Conservation (phyloP, 1,140 invertebrate genomes). For the Asobara japonica region DNA sequence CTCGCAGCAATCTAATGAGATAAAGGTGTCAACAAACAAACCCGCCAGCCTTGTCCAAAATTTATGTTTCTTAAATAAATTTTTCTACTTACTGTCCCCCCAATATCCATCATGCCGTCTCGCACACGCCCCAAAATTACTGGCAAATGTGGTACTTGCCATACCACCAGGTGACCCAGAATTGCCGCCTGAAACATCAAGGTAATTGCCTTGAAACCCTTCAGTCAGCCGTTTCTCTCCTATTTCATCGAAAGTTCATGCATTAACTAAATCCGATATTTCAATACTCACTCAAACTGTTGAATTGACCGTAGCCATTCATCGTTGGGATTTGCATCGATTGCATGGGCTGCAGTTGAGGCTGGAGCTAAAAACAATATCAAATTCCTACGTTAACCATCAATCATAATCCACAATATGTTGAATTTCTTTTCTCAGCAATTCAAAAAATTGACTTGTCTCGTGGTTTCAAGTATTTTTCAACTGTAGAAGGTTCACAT, state of each 20-base stretch:
- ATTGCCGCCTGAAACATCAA: conserved; percentile 60
- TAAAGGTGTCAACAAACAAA: too few species aligned
- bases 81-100: conserved; percentile 56
- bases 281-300: conserved; percentile 58
- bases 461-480: too few species aligned
- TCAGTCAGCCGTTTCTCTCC: conserved; percentile 54
- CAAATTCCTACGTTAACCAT: neutral
- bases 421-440: too few species aligned
- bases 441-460: too few species aligned
- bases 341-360: conserved; percentile 62
- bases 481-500: too few species aligned
- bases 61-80: neutral
- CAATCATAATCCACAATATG: conserved; percentile 1
- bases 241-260: neutral
- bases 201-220: conserved; percentile 64
- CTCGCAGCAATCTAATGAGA: too few species aligned
- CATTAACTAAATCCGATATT: neutral
- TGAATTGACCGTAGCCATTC: conserved; percentile 65
- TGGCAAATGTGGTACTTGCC: conserved; percentile 53
- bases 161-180: conserved; percentile 52
- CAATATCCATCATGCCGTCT: conserved; percentile 58
- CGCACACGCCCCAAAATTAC: conserved; percentile 48
- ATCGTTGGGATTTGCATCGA: conserved; percentile 64
- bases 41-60: too few species aligned
- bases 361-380: conserved; percentile 51